Conservation (phyloP, 2,797 vertebrate species). For the Denticeps clupeoides region DNA sequence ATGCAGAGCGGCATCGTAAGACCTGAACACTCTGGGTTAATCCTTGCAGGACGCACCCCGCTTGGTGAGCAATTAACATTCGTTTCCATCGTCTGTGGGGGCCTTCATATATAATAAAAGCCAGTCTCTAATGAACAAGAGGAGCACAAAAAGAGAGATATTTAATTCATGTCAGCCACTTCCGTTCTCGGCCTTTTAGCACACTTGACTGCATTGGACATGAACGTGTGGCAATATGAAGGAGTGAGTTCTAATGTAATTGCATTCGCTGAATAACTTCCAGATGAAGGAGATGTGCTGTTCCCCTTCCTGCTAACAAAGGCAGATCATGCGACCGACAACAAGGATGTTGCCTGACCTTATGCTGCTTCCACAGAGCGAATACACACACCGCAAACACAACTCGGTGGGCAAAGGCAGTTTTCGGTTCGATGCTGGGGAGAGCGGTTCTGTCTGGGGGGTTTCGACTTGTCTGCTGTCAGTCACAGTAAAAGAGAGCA, state of each 20-base stretch:
- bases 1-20: too few species aligned
- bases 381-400: neutral
- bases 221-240: conserved; percentile 24
- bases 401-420: neutral
- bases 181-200: conserved; percentile 50
- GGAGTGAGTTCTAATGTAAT: conserved; percentile 31
- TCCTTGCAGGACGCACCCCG: conserved; percentile 22
- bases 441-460: too few species aligned
- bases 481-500: too few species aligned
- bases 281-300: neutral
- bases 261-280: conserved; percentile 31
- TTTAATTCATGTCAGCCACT: conserved; percentile 58
- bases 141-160: conserved; percentile 43
- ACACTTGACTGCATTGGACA: conserved; percentile 56
- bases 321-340: neutral
- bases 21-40: too few species aligned
- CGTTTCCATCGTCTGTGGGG: conserved; percentile 41
- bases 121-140: conserved; percentile 42
- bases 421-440: neutral
- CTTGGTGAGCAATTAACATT: conserved; percentile 51
- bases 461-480: neutral
- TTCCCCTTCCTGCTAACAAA: conserved; percentile 4
- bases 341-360: neutral
- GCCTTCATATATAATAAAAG: conserved; percentile 48
- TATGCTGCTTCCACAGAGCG: neutral